These are phyloP conservation scores for Actias luna DNA, from an alignment of 2,888 invertebrate genomes.

Conservation along the genomic window DNA sequence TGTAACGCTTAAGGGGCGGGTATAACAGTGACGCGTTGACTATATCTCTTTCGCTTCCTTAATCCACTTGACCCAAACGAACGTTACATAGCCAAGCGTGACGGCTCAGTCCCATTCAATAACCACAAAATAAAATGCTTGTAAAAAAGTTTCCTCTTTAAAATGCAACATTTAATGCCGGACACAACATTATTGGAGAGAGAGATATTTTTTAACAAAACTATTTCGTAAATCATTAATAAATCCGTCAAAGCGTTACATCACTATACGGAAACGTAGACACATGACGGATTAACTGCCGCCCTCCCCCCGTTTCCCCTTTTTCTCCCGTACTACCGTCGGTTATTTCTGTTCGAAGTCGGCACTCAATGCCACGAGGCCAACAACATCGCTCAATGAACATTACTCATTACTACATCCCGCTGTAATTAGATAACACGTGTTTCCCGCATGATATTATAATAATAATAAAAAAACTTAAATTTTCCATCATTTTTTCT, in stretches of 20 bases:
- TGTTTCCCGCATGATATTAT: slow-evolving; percentile 5
- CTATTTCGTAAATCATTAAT: slow-evolving; percentile 14
- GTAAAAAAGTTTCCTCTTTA: too few species aligned
- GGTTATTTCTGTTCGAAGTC: slow-evolving; percentile 37
- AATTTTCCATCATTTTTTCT: neutral
- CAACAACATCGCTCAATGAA: slow-evolving; percentile 69
- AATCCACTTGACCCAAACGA: too few species aligned
- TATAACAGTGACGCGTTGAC: too few species aligned
- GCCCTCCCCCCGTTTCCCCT: slow-evolving; percentile 9
- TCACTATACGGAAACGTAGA: slow-evolving; percentile 55
- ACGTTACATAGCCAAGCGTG: too few species aligned
- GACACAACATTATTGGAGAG: too few species aligned
- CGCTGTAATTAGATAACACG: slow-evolving; percentile 30
- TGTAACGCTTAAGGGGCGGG: too few species aligned
- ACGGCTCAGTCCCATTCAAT: too few species aligned
- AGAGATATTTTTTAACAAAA: too few species aligned
- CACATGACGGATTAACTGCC: slow-evolving; percentile 36
- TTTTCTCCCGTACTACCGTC: neutral
- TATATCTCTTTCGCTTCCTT: too few species aligned
- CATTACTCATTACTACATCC: slow-evolving; percentile 55
- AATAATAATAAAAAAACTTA: neutral
- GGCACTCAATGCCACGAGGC: slow-evolving; percentile 74
- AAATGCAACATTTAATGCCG: too few species aligned
- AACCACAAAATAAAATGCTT: too few species aligned
- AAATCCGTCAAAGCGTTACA: slow-evolving; percentile 38